Conservation (phyloP, 2,888 invertebrate species). For the Andrena trimmerana region DNA sequence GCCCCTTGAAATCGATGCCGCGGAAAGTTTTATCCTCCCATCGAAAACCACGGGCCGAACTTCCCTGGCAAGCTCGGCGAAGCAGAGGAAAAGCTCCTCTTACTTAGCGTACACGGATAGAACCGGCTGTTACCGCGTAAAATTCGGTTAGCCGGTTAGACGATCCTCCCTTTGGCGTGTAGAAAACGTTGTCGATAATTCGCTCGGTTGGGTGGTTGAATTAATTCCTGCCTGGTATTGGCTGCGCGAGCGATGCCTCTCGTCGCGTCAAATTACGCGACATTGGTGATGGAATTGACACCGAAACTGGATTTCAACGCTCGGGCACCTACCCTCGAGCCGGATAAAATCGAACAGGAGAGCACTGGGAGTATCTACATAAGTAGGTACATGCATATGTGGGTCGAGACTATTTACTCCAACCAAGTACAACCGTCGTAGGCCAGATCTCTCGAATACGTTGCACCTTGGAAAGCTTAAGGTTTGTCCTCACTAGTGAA, state of each 20-base stretch:
- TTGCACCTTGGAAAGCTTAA: background rate
- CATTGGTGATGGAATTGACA: constrained; percentile 26
- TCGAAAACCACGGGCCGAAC: constrained; percentile 60
- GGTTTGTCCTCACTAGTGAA: too few species aligned
- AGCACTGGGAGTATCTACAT: too few species aligned
- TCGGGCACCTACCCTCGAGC: background rate
- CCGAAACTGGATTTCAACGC: constrained; percentile 5
- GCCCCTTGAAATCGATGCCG: constrained; percentile 59
- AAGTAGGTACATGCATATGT: background rate
- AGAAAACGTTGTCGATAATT: background rate
- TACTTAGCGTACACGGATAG: background rate
- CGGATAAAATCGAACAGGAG: constrained; percentile 31
- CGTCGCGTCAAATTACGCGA: constrained; percentile 7
- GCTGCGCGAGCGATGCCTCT: too few species aligned
- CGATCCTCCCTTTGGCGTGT: background rate
- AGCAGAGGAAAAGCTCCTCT: constrained; percentile 24
- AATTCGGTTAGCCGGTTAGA: constrained; percentile 35
- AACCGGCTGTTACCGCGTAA: constrained; percentile 15
- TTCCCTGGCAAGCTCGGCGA: constrained; percentile 38
- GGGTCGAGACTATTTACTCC: constrained; percentile 8
- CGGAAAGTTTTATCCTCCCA: constrained; percentile 66
- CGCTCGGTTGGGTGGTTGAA: background rate
- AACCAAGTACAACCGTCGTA: background rate
- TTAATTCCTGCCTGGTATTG: background rate
- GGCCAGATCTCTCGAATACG: background rate